These are phyloP conservation scores for Smithornis capensis DNA, from an alignment of 2,113 vertebrate genomes.

Conservation along the genomic window DNA sequence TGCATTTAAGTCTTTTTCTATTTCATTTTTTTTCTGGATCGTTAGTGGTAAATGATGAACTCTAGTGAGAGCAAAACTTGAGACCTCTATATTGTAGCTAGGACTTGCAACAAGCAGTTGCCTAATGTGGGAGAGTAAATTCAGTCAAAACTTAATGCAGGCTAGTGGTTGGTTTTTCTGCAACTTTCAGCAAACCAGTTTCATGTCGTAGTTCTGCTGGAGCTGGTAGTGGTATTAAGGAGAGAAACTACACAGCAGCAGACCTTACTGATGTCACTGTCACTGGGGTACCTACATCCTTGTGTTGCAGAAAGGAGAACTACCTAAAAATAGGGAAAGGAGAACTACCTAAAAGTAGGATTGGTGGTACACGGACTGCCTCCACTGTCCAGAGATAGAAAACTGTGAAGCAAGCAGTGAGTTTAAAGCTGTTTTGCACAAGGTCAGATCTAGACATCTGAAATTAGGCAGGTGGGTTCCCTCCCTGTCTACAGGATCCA, in stretches of 20 bases:
- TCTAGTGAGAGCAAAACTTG: neutral
- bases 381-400: neutral
- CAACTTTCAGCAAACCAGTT: neutral
- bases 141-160: neutral
- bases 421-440: neutral
- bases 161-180: neutral
- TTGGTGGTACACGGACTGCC: neutral
- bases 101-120: neutral
- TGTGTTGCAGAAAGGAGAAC: neutral
- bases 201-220: neutral
- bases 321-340: neutral
- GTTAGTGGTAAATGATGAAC: neutral
- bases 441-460: neutral
- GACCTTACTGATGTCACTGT: neutral
- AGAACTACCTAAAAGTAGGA: neutral
- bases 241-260: neutral
- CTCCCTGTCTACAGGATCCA: rapidly evolving
- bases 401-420: neutral
- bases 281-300: neutral
- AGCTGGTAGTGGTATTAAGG: neutral
- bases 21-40: neutral
- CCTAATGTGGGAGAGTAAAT: neutral
- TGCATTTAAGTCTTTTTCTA: neutral
- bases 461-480: neutral
- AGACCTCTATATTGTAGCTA: neutral